Percentiles rank a stretch among this genome's conserved stretches.
Evolutionary conservation across 2,113 vertebrate species (phyloP).

Genomic region (Percopsis transmontana): DNA sequence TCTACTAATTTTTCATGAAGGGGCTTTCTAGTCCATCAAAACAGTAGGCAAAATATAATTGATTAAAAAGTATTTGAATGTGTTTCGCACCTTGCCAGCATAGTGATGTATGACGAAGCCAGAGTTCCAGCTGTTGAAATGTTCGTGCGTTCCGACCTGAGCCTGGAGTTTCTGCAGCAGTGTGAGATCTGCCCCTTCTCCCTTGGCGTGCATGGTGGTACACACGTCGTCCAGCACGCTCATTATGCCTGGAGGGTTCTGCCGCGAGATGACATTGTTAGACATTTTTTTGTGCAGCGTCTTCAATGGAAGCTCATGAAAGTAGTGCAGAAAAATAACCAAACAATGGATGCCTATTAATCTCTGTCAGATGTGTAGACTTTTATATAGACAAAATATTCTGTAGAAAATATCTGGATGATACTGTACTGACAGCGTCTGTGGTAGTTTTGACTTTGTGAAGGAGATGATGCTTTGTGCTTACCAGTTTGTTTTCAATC

Average conservation of each 20-base stretch:
- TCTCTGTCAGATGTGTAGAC: too few relatives aligned
- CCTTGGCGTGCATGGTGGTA: slow-evolving; percentile 94
- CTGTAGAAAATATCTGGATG: too few relatives aligned
- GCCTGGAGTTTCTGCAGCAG: slow-evolving; percentile 94
- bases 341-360: too few relatives aligned
- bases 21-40: too few relatives aligned
- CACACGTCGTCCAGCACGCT: slow-evolving; percentile 96
- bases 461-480: slow-evolving; percentile 22
- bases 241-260: slow-evolving; percentile 97
- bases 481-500: slow-evolving; percentile 97
- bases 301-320: too few relatives aligned
- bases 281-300: not conserved
- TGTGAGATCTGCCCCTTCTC: slow-evolving; percentile 90
- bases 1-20: too few relatives aligned
- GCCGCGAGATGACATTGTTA: not conserved
- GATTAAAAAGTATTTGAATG: too few relatives aligned
- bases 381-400: too few relatives aligned
- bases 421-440: not conserved
- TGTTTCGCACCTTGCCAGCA: slow-evolving; percentile 86
- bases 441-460: not conserved
- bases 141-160: slow-evolving; percentile 89
- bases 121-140: slow-evolving; percentile 95
- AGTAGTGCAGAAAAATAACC: too few relatives aligned
- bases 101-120: slow-evolving; percentile 98
- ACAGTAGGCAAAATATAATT: too few relatives aligned